phyloP scores from a whole-genome alignment of 2,888 invertebrate species.

The Clostera curtula region DNA sequence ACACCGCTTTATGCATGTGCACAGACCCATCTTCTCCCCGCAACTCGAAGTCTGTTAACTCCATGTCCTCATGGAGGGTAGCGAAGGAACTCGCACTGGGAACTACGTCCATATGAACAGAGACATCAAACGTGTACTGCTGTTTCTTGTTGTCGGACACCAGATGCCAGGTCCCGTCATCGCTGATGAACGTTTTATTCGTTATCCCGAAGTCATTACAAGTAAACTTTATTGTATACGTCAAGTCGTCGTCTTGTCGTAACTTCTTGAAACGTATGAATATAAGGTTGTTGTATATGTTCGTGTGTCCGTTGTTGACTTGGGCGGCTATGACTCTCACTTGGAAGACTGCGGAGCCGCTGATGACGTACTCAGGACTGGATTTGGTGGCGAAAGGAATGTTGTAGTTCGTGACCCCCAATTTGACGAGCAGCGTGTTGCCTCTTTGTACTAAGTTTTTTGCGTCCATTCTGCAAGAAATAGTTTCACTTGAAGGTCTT shows the following conservation, averaged over 20 bases:
- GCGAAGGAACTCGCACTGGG: constrained; percentile 28
- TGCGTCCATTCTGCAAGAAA: constrained; percentile 28
- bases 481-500: too few species aligned
- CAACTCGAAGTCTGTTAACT: constrained; percentile 41
- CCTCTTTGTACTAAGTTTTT: constrained; percentile 27
- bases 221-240: constrained; percentile 27
- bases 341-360: constrained; percentile 28
- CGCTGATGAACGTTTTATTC: constrained; percentile 28
- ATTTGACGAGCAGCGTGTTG: constrained; percentile 25
- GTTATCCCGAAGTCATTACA: constrained; percentile 26
- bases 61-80: constrained; percentile 31
- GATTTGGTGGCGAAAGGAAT: constrained; percentile 24
- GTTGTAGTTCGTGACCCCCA: constrained; percentile 29
- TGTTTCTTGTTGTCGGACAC: constrained; percentile 29
- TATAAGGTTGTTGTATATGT: constrained; percentile 30
- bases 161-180: constrained; percentile 39
- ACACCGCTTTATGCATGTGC: constrained; percentile 32
- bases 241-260: constrained; percentile 23
- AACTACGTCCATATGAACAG: constrained; percentile 26
- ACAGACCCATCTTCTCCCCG: constrained; percentile 39
- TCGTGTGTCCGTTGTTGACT: constrained; percentile 27
- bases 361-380: constrained; percentile 29
- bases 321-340: constrained; percentile 28
- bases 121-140: constrained; percentile 29
- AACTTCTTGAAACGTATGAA: constrained; percentile 30